Base-by-base conservation (phyloP, 2,888 invertebrate genomes). In the Leucania comma region DNA sequence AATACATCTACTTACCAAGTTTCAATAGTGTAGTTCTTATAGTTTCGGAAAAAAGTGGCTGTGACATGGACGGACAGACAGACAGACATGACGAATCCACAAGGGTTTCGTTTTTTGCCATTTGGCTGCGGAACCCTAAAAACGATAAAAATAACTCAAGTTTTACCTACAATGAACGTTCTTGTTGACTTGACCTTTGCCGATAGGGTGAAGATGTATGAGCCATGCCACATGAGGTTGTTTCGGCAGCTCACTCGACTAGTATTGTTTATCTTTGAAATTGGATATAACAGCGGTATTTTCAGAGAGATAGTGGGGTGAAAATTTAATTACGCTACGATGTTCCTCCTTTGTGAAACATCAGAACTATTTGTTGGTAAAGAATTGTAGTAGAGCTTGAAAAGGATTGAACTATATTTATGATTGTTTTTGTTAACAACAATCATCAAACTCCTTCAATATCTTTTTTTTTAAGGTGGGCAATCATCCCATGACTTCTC, bases 241-340 rank as follows among this genome's bases (percentile, higher is more conserved):
- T 83, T 80, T 80, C 68, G 72, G 50, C 38, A 59, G 26, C 42
- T 54, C 60, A 64, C 65, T 72, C 54, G 61, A 70, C 72, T 74
- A 71, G 81, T 83, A 84, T 84, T 91, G 88, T 91, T 91, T 91
- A 86, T 87, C 84, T 92, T 90, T 89, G 88, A 91, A 91, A 91
- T 91, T 90, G 89, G 86, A 89, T 90, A 87, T 88, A 87, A 86
- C 83, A 68, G 80, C 60, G 81, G 84, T 79, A 87, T 88, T 90
- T 87, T 87, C 82, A 86, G 61, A 76, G 84, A 85, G 81, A 83
- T 87, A 85, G 83, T 78, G 65, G 67, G 67, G 72, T 80, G 86
- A 86, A 89, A 89, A 89, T 89, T 86, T 89, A 90, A 91, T 90
- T 89, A 90, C 81, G 26, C 54, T 60, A 73, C 75, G 79, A 77